phyloP scores from a whole-genome alignment of 1,140 invertebrate genomes.

The Aethina tumida region DNA sequence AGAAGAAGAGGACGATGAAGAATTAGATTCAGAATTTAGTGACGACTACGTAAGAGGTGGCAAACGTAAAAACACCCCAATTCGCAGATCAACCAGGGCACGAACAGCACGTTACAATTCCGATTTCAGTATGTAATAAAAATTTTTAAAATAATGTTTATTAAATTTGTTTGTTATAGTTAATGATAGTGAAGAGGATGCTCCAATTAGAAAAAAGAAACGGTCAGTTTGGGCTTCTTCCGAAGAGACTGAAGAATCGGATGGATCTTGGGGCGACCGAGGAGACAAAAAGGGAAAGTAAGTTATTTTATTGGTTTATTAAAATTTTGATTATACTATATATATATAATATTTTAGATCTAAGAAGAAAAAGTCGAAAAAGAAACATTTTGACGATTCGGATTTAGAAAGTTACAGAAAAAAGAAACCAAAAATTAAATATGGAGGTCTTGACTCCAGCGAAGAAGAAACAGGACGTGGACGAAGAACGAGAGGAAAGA shows the following conservation, averaged over 20 bases:
- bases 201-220: conserved; percentile 43
- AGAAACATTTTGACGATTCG: conserved; percentile 9
- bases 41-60: conserved; percentile 42
- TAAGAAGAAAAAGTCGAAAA: conserved; percentile 13
- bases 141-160: not conserved
- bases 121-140: conserved; percentile 44
- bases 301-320: conserved; percentile 2
- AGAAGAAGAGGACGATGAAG: conserved; percentile 44
- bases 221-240: conserved; percentile 43
- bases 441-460: conserved; percentile 44
- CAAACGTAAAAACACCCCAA: conserved; percentile 35
- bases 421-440: conserved; percentile 38
- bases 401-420: conserved; percentile 21
- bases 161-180: conserved; percentile 18
- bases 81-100: conserved; percentile 47
- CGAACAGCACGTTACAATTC: conserved; percentile 45
- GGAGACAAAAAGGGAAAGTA: conserved; percentile 33
- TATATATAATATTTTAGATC: conserved; percentile 3
- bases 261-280: conserved; percentile 45
- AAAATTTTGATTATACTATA: conserved; percentile 5
- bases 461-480: conserved; percentile 39
- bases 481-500: conserved; percentile 53
- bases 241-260: conserved; percentile 46
- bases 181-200: conserved; percentile 49
- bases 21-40: conserved; percentile 48